Evolutionary conservation across 2,797 vertebrate species (phyloP).

Genomic region (Lagodon rhomboides): DNA sequence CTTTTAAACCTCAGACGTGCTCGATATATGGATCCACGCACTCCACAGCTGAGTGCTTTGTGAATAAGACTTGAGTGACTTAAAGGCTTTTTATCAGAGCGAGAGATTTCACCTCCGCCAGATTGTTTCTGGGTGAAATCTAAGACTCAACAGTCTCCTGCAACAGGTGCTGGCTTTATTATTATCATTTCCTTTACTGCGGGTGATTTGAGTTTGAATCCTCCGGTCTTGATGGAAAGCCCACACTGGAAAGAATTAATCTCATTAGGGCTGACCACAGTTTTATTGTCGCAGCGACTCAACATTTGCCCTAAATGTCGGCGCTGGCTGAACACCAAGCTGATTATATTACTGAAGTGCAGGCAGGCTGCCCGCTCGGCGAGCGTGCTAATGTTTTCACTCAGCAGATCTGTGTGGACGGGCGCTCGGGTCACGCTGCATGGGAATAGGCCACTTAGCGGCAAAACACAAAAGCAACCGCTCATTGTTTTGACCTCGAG

Average conservation of each 20-base stretch:
- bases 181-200: conserved; percentile 13
- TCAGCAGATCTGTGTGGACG: conserved; percentile 65
- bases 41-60: conserved; percentile 34
- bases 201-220: conserved; percentile 35
- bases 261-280: conserved; percentile 42
- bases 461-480: conserved; percentile 56
- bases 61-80: conserved; percentile 22
- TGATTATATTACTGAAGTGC: conserved; percentile 66
- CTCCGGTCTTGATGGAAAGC: conserved; percentile 7
- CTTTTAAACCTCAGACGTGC: conserved; percentile 9
- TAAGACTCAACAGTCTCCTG: neutral
- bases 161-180: conserved; percentile 35
- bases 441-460: conserved; percentile 65
- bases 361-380: conserved; percentile 59
- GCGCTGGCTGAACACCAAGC: conserved; percentile 57
- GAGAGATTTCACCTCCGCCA: conserved; percentile 1
- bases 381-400: conserved; percentile 65
- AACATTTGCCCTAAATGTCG: conserved; percentile 66
- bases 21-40: conserved; percentile 46
- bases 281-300: conserved; percentile 49
- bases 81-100: conserved; percentile 8
- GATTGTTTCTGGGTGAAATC: neutral
- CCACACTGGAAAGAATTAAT: conserved; percentile 34
- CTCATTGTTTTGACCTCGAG: conserved; percentile 58
- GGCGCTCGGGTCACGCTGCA: conserved; percentile 54